Evolutionary conservation across 92 coral and sea anemone genomes (phyloP).

Genomic region (Actinostola sp.): DNA sequence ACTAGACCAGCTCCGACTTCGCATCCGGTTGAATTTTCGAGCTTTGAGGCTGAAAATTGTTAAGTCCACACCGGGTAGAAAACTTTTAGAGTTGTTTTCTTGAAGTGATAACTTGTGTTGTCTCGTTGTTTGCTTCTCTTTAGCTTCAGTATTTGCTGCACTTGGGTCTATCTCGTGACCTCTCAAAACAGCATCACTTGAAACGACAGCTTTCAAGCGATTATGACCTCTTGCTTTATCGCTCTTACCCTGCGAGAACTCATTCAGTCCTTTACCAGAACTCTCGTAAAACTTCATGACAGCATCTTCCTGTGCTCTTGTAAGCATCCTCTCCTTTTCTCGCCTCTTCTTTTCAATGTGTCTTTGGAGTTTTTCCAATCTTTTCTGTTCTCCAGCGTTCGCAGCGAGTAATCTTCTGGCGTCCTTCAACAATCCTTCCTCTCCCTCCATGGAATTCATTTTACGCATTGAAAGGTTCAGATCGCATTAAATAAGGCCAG

Average conservation of each 20-base stretch:
- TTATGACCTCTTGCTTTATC: slow-evolving; percentile 1
- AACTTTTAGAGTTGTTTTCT: slow-evolving; percentile 15
- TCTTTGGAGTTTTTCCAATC: slow-evolving; percentile 46
- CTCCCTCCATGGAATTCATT: slow-evolving; percentile 20
- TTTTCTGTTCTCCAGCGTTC: slow-evolving; percentile 43
- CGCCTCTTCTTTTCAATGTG: slow-evolving; percentile 27
- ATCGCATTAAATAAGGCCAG: neutral
- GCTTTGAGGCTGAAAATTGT: slow-evolving; percentile 1
- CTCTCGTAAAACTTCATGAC: slow-evolving; percentile 27
- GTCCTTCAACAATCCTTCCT: slow-evolving; percentile 34
- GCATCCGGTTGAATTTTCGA: slow-evolving; percentile 11
- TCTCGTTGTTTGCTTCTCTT: slow-evolving; percentile 7
- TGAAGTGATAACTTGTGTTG: slow-evolving; percentile 15
- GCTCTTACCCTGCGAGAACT: slow-evolving; percentile 22
- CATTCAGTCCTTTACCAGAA: slow-evolving; percentile 26
- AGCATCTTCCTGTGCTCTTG: slow-evolving; percentile 45
- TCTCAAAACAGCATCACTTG: slow-evolving; percentile 15
- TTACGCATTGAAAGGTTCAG: neutral
- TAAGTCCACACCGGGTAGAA: slow-evolving; percentile 28
- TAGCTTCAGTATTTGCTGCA: slow-evolving; percentile 1
- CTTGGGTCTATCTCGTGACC: neutral
- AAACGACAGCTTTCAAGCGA: slow-evolving; percentile 16
- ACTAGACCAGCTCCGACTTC: slow-evolving; percentile 38
- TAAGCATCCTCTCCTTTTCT: slow-evolving; percentile 29
- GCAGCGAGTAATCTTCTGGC: slow-evolving; percentile 45